Conservation (phyloP, 2,797 vertebrate species). For the Sphenopsis melanotis region DNA sequence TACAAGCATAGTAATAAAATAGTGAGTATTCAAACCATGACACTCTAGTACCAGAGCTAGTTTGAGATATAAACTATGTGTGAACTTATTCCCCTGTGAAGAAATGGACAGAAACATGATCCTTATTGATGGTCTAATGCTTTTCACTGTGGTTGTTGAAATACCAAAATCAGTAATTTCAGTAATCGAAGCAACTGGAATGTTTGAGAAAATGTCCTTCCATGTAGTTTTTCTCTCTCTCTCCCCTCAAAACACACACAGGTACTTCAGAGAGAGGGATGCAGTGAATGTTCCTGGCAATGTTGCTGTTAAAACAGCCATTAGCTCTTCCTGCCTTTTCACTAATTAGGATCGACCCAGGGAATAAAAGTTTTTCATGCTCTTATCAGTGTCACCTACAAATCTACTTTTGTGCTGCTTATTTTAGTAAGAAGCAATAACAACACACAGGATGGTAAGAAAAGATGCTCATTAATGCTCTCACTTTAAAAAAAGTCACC, state of each 20-base stretch:
- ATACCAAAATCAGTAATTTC: not conserved
- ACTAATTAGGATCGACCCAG: not conserved
- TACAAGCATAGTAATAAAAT: not conserved
- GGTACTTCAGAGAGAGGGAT: accelerated
- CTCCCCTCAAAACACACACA: no score
- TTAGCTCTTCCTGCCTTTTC: not conserved
- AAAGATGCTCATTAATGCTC: not conserved
- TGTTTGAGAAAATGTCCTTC: not conserved
- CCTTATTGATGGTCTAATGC: not conserved
- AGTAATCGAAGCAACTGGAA: not conserved
- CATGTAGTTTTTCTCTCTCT: not conserved
- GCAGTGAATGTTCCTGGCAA: not conserved
- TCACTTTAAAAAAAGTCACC: not conserved
- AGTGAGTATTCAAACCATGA: not conserved
- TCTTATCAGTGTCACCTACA: not conserved
- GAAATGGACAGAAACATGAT: not conserved
- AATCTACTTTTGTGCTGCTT: not conserved
- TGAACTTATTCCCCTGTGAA: not conserved
- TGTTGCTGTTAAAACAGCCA: not conserved
- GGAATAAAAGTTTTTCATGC: not conserved
- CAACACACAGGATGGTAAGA: not conserved
- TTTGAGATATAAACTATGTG: not conserved
- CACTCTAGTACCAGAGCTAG: not conserved
- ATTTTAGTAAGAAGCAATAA: not conserved
- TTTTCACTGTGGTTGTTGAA: not conserved